These are phyloP conservation scores for Chaetogeoica ovagalla DNA, from an alignment of 2,888 invertebrate genomes.

Conservation along the genomic window DNA sequence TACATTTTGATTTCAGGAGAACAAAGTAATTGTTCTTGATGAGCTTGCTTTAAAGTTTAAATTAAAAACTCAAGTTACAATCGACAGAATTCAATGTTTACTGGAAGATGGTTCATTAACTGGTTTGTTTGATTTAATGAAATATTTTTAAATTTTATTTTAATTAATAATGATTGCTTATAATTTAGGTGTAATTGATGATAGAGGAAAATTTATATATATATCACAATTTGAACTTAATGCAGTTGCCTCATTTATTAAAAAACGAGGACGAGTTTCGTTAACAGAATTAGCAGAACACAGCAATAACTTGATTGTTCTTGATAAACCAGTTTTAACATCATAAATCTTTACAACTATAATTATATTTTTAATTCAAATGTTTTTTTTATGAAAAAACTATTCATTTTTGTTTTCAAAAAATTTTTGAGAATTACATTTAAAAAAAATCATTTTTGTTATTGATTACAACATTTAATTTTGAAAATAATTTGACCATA, in stretches of 20 bases:
- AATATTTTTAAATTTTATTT: background rate
- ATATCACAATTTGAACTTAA: conserved; percentile 88
- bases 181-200: conserved; percentile 86
- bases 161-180: conserved; percentile 17
- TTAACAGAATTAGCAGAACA: conserved; percentile 91
- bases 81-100: conserved; percentile 83
- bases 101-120: conserved; percentile 82
- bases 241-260: conserved; percentile 93
- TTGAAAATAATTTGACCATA: background rate
- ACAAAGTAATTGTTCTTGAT: conserved; percentile 91
- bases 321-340: conserved; percentile 60
- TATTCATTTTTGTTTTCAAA: too few relatives aligned
- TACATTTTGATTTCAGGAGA: conserved; percentile 62
- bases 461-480: too few relatives aligned
- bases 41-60: conserved; percentile 90
- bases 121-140: conserved; percentile 58
- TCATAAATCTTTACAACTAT: background rate
- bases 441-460: background rate
- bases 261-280: conserved; percentile 90
- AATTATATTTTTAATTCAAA: background rate
- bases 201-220: conserved; percentile 98
- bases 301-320: conserved; percentile 88
- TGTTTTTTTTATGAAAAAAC: too few relatives aligned
- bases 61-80: conserved; percentile 84
- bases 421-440: too few relatives aligned